These are phyloP conservation scores for Anarrhichthys ocellatus DNA, from an alignment of 2,113 vertebrate genomes.

Conservation along the genomic window DNA sequence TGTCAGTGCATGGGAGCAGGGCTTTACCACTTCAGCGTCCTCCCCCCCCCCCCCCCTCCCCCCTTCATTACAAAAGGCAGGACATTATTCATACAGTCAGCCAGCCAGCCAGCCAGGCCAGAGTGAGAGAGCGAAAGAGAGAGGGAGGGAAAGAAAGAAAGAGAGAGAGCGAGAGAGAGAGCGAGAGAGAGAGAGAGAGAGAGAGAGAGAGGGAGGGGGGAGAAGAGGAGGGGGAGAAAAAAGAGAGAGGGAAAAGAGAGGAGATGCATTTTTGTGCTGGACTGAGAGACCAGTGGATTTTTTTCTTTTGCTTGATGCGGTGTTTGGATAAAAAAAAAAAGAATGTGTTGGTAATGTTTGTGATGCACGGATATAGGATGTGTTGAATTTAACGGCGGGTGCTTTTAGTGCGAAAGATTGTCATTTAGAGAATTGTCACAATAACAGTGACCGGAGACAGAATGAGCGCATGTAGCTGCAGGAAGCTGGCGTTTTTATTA, in stretches of 20 bases:
- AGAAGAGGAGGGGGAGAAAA: constrained; percentile 66
- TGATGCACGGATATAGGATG: constrained; percentile 11
- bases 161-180: constrained; percentile 17
- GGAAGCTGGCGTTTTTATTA: constrained; percentile 21
- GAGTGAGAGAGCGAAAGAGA: constrained; percentile 80
- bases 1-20: constrained; percentile 86
- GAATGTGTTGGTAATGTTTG: constrained; percentile 60
- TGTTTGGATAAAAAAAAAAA: constrained; percentile 67
- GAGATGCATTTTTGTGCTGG: constrained; percentile 80
- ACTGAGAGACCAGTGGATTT: constrained; percentile 73
- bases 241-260: constrained; percentile 73
- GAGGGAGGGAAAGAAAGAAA: constrained; percentile 68
- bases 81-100: constrained; percentile 93
- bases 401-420: constrained; percentile 23
- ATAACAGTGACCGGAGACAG: constrained; percentile 2
- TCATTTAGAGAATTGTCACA: constrained; percentile 2
- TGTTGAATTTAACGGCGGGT: constrained; percentile 3
- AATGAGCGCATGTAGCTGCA: constrained; percentile 15
- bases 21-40: constrained; percentile 77
- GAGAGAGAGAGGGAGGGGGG: constrained; percentile 51
- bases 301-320: constrained; percentile 64
- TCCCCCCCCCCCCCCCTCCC: constrained; percentile 72
- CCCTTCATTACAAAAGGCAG: constrained; percentile 90
- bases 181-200: constrained; percentile 46
- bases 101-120: constrained; percentile 83